phyloP scores from a whole-genome alignment of 2,888 invertebrate species.

The Lamproptera curius region DNA sequence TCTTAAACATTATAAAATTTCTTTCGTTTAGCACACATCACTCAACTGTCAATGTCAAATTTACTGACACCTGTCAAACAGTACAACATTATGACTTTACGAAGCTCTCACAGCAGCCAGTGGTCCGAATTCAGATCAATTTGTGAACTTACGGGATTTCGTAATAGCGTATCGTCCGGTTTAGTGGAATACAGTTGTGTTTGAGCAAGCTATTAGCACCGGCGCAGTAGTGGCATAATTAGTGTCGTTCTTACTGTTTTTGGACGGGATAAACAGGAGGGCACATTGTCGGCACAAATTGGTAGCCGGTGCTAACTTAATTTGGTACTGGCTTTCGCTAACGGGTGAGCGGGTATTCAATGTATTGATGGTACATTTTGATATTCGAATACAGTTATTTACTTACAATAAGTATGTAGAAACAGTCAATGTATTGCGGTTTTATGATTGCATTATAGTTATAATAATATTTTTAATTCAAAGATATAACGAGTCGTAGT shows the following conservation, averaged over 20 bases:
- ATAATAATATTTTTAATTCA: no score
- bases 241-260: slow-evolving; percentile 76
- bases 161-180: slow-evolving; percentile 24
- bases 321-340: slow-evolving; percentile 75
- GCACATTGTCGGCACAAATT: slow-evolving; percentile 71
- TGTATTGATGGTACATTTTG: slow-evolving; percentile 18
- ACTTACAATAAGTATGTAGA: not conserved
- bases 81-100: no score
- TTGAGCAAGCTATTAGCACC: slow-evolving; percentile 65
- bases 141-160: slow-evolving; percentile 9
- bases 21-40: no score
- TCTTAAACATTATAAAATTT: no score
- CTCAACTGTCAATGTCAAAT: no score
- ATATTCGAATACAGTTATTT: not conserved
- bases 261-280: slow-evolving; percentile 71
- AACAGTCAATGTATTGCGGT: no score
- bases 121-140: slow-evolving; percentile 2
- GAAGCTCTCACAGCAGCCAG: not conserved
- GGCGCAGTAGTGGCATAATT: slow-evolving; percentile 63
- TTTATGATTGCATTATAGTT: no score
- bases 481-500: no score
- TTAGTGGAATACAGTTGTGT: slow-evolving; percentile 54
- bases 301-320: slow-evolving; percentile 75
- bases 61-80: no score
- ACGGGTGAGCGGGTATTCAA: slow-evolving; percentile 61